Percentiles rank a stretch among this genome's conserved stretches.
These are phyloP conservation scores for Tragopan temminckii DNA, from an alignment of 2,797 vertebrate species.

Conservation along the genomic window DNA sequence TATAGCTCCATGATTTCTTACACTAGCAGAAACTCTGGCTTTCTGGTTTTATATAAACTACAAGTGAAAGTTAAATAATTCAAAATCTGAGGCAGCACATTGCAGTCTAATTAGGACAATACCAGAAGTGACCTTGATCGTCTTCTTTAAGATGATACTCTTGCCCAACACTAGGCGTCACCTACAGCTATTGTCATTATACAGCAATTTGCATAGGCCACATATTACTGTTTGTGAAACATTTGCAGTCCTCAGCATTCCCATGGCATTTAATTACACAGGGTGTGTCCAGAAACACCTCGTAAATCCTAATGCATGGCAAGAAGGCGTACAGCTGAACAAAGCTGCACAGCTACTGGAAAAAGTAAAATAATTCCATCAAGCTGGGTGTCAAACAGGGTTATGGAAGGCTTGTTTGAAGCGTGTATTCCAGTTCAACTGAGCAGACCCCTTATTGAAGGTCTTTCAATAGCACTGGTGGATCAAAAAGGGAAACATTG, in stretches of 20 bases:
- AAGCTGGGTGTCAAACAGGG: too few species aligned
- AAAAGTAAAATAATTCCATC: too few species aligned
- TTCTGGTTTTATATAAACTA: neutral
- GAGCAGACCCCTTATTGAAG: neutral
- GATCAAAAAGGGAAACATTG: neutral
- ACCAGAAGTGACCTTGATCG: neutral
- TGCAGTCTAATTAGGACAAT: neutral
- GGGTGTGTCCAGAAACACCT: conserved; percentile 15
- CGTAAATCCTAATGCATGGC: neutral
- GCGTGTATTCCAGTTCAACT: rapidly evolving
- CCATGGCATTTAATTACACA: neutral
- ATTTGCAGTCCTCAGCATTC: neutral
- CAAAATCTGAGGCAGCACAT: neutral
- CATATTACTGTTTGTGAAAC: neutral
- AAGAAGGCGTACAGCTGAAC: neutral
- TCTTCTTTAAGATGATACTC: neutral
- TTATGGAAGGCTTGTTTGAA: neutral
- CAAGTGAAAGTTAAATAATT: neutral
- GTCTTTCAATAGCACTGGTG: neutral
- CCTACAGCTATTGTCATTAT: neutral
- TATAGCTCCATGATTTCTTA: neutral
- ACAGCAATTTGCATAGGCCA: neutral
- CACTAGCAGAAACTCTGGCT: rapidly evolving
- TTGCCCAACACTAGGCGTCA: neutral
- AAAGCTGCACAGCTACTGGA: neutral